Evolutionary conservation across 2,888 invertebrate genomes (phyloP).

Genomic region (Drosophila niveifrons): DNA sequence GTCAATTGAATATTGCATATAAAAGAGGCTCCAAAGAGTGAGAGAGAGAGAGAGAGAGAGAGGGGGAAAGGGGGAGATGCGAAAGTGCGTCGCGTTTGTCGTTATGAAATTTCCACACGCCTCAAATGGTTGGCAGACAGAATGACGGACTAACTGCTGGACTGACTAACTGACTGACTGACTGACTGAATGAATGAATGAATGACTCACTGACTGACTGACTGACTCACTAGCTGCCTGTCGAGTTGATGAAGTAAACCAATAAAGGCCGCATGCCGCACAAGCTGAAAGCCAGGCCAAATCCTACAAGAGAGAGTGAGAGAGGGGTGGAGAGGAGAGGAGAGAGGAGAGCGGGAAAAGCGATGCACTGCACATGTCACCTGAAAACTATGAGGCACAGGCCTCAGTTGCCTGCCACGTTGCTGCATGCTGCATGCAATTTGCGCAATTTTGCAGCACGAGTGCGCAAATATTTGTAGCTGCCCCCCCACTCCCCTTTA

Average conservation of each 20-base stretch:
- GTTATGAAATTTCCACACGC: constrained; percentile 81
- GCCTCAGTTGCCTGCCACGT: constrained; percentile 17
- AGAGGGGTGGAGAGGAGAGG: background rate
- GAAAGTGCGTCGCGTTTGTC: constrained; percentile 42
- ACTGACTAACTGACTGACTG: constrained; percentile 33
- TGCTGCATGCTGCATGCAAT: constrained; percentile 69
- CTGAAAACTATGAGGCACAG: constrained; percentile 57
- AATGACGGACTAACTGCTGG: background rate
- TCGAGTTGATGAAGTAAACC: constrained; percentile 82
- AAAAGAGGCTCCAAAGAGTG: constrained; percentile 29
- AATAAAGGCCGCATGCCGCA: constrained; percentile 77
- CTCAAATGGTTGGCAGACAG: constrained; percentile 60
- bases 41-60: background rate
- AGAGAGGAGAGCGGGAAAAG: constrained; percentile 1
- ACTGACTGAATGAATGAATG: constrained; percentile 8
- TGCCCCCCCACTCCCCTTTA: background rate
- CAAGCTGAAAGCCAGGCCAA: constrained; percentile 74
- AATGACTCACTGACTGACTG: constrained; percentile 13
- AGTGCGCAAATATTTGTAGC: constrained; percentile 75
- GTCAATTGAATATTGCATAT: constrained; percentile 82
- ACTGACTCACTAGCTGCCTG: constrained; percentile 54
- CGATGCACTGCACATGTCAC: constrained; percentile 68
- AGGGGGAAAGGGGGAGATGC: background rate
- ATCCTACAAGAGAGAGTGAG: constrained; percentile 42
- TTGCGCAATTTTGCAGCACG: constrained; percentile 81